Evolutionary conservation across 2,113 vertebrate genomes (phyloP).

Genomic region (Colaptes auratus): DNA sequence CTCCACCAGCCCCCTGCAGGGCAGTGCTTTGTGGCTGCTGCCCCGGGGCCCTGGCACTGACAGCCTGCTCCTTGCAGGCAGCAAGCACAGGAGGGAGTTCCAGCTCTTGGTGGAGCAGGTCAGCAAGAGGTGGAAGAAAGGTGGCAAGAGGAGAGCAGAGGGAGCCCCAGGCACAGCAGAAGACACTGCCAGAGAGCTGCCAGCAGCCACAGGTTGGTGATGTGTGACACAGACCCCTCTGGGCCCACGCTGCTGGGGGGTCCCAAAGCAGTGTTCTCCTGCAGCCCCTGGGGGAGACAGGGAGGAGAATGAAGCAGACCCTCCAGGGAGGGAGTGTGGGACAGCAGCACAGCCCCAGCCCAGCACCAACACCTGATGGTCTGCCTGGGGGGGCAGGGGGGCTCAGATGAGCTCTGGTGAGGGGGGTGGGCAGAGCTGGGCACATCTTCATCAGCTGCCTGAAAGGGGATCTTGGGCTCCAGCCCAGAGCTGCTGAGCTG

Average conservation of each 20-base stretch:
- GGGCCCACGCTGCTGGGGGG: not conserved
- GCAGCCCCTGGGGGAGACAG: not conserved
- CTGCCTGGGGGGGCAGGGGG: no score
- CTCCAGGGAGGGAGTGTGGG: no score
- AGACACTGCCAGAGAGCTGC: not conserved
- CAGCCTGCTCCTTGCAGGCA: conserved; percentile 78
- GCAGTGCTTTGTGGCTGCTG: not conserved
- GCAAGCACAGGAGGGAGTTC: conserved; percentile 87
- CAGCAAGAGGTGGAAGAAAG: conserved; percentile 78
- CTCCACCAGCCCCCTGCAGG: not conserved
- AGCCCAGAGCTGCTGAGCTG: not conserved
- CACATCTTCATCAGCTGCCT: accelerated
- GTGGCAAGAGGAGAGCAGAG: not conserved
- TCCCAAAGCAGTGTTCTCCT: not conserved
- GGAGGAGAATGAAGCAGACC: not conserved
- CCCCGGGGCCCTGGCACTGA: not conserved
- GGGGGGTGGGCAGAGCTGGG: not conserved
- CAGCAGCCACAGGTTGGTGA: conserved; percentile 50
- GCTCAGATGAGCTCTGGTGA: no score
- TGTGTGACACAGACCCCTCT: not conserved
- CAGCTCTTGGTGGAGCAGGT: conserved; percentile 86
- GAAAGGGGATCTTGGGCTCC: not conserved
- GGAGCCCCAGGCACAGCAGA: not conserved
- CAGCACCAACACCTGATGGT: no score
- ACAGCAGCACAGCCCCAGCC: no score